phyloP scores from a whole-genome alignment of 2,113 vertebrate genomes.

The Apaloderma vittatum region DNA sequence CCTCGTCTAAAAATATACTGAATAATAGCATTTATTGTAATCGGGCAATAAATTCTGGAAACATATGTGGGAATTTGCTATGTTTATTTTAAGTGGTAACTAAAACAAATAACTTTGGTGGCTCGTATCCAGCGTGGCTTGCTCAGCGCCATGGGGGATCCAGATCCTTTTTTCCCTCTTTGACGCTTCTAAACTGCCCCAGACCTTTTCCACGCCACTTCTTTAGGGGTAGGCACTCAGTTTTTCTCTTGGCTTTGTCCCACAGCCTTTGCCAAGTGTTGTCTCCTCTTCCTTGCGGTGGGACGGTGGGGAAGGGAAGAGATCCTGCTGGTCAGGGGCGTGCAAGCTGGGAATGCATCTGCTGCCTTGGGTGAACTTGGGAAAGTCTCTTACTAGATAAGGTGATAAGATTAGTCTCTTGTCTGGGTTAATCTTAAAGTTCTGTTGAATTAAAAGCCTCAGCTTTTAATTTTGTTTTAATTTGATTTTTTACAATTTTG shows the following conservation, averaged over 20 bases:
- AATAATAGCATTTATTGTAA: constrained; percentile 9
- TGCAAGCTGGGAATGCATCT: background rate
- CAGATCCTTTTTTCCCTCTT: background rate
- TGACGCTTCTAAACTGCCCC: background rate
- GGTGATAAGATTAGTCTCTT: background rate
- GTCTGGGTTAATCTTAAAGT: background rate
- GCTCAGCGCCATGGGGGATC: background rate
- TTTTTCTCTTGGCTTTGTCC: background rate
- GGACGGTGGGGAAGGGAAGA: background rate
- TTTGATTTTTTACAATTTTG: background rate
- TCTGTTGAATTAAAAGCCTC: background rate
- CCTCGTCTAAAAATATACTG: constrained; percentile 1
- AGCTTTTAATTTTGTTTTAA: background rate
- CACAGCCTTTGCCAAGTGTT: background rate
- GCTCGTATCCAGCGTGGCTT: background rate
- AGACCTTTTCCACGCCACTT: background rate
- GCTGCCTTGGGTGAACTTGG: constrained; percentile 2
- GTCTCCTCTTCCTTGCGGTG: background rate
- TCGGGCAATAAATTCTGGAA: constrained; percentile 41
- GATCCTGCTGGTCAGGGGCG: background rate
- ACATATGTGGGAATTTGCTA: background rate
- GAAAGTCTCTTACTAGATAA: background rate
- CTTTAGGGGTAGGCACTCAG: accelerated
- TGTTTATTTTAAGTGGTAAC: constrained; percentile 40
- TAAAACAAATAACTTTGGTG: constrained; percentile 12